Base-by-base conservation (phyloP, 2,888 invertebrate genomes). In the Cetonia aurata region DNA sequence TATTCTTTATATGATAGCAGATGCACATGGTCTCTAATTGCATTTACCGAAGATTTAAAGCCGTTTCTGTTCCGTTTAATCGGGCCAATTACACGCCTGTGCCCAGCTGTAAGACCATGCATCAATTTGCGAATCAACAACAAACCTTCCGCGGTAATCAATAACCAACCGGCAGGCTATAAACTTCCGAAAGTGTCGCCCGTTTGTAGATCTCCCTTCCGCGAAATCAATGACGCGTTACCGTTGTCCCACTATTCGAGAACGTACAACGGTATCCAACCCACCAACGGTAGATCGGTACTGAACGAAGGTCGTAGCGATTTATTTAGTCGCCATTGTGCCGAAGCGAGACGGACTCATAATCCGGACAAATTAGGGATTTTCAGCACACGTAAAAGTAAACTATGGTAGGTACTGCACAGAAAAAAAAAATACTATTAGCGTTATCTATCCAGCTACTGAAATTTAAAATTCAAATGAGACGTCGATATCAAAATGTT, bases 81-180 rank as follows among this genome's bases (percentile, higher is more conserved):
- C 37, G 10, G 2, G 1, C 9, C 37, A 37, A 37, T 37, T 37
- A 37, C 10, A 37, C 37, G 37, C 37, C 8, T 10, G 8, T 37
- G 2, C 37, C 37, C 37, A 37, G 37, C 6, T 37, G 37, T 9
- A 37, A 37, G 37, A 37, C 37, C 37, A 37, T 52, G 52, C 25
- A 25, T 52, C 52, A 52, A 13, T 52, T 17, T 52, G 19, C 52
- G 25, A 52, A 56, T n/a, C 13, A 13, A 56, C 33, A 56, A 56
- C 33, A 33, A 56, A 56, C n/a, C 13, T 56, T 13, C 55, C 12
- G 13, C 55, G 33, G 33, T 56, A 56, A 56, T 56, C 37, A 56
- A 56, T 56, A 56, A 13, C 33, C 37, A 10, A 33, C 37, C 55
- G 33, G 6, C n/a, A 33, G 37, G 37, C 55, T 31, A 56, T 56